Conservation (phyloP, 2,113 vertebrate genomes). For the Nansenia antarctica region DNA sequence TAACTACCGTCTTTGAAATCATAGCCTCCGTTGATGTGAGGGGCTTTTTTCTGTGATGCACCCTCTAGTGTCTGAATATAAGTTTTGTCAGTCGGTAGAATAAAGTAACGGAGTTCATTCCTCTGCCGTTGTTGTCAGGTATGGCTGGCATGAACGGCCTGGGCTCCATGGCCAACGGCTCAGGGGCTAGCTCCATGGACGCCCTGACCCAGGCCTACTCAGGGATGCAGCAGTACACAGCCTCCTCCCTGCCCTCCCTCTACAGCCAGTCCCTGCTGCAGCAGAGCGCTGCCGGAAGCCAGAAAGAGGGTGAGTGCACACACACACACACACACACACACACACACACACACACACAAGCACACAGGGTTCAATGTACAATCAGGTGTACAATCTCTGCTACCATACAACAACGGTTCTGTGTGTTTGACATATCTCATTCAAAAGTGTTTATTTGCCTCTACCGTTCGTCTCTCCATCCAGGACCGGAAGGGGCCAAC, state of each 20-base stretch:
- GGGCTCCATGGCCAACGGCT: constrained; percentile 93
- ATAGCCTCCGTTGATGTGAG: too few relatives aligned
- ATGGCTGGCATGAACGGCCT: constrained; percentile 96
- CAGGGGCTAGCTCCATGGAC: constrained; percentile 91
- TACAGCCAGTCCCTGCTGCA: constrained; percentile 95
- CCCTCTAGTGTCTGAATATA: too few relatives aligned
- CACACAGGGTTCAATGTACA: not conserved
- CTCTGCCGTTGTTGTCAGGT: too few relatives aligned
- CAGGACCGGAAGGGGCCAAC: constrained; percentile 97
- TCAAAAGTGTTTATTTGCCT: too few relatives aligned
- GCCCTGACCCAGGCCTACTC: constrained; percentile 98
- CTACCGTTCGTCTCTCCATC: constrained; percentile 15
- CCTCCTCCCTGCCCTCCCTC: constrained; percentile 93
- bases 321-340: not conserved
- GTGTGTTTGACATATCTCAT: constrained; percentile 34
- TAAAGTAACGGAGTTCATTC: too few relatives aligned
- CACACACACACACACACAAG: not conserved
- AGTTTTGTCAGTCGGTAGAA: too few relatives aligned
- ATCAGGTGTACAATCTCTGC: too few relatives aligned
- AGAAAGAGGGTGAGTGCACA: constrained; percentile 90
- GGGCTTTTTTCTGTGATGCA: too few relatives aligned
- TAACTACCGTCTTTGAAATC: not conserved
- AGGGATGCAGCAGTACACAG: constrained; percentile 98
- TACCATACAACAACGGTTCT: not conserved
- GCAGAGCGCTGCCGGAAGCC: constrained; percentile 92